phyloP scores from a whole-genome alignment of 2,888 invertebrate species.

The Volucella zonaria region DNA sequence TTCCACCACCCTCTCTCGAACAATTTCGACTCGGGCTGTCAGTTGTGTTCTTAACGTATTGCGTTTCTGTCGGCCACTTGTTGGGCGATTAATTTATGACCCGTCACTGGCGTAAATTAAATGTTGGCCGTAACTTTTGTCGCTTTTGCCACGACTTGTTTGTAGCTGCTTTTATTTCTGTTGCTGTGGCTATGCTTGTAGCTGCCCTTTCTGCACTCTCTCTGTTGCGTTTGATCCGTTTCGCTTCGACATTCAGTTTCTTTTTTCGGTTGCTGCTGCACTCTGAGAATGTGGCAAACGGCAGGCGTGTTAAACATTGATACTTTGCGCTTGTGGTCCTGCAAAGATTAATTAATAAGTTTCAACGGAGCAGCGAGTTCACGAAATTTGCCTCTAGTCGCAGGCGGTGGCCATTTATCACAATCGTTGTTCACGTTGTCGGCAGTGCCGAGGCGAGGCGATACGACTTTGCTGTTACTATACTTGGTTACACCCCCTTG shows the following conservation, averaged over 20 bases:
- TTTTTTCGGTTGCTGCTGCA: slow-evolving; percentile 16
- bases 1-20: slow-evolving; percentile 35
- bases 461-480: slow-evolving; percentile 15
- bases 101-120: slow-evolving; percentile 71
- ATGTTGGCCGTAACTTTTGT: slow-evolving; percentile 63
- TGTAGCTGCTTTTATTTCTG: slow-evolving; percentile 5
- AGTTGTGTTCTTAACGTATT: slow-evolving; percentile 55
- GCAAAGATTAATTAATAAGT: slow-evolving; percentile 73
- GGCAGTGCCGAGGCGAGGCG: not conserved
- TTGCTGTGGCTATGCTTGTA: not conserved
- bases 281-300: slow-evolving; percentile 57
- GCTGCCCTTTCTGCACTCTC: not conserved
- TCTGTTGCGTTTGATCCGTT: slow-evolving; percentile 12
- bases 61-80: slow-evolving; percentile 69
- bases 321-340: slow-evolving; percentile 72
- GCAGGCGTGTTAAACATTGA: slow-evolving; percentile 73
- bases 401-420: slow-evolving; percentile 69
- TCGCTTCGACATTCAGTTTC: not conserved
- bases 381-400: slow-evolving; percentile 72
- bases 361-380: slow-evolving; percentile 67
- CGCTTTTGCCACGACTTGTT: slow-evolving; percentile 17
- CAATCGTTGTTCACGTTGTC: slow-evolving; percentile 47
- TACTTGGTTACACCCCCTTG: slow-evolving; percentile 34
- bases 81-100: slow-evolving; percentile 67
- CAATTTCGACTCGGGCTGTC: slow-evolving; percentile 27